Base-by-base conservation (phyloP, 2,888 invertebrate genomes). In the Drosophila buzzatii region DNA sequence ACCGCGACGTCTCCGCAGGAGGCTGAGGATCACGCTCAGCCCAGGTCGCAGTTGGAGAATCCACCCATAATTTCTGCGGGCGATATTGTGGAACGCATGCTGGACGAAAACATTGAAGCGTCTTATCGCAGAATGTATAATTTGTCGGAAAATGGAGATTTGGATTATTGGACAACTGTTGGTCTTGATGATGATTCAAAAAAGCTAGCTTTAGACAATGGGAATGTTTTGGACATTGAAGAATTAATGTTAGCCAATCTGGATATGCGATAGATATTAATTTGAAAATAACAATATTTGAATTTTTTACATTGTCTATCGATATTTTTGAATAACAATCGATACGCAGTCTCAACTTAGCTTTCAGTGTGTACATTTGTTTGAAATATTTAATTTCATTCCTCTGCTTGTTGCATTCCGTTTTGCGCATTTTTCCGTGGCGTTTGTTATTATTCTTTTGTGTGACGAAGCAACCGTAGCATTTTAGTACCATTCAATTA, bases 91-190 rank as follows among this genome's bases (percentile, higher is more conserved):
- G 92, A 93, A 53, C 88, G 90, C 14, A 70, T 93, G 49, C 69
- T 93, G 42, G 93, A 93, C 59, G 90, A 90, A 20, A 91, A 92
- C 68, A 90, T 93, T 8, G 83, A 87, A 1, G 91, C 92, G 4
- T 92, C 92, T 0, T 84, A 91, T 62, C 91, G 90, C 1, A 84
- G 85, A 74, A 91, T 93, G 91, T 82, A 79, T 42, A 80, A 81
- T 23, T 60, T 74, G 3, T 41, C 78, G 6, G 56, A 52, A n/a
- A 76, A 68, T 42, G 33, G 62, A 0, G 63, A 71, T 3, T 27
- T 69, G 31, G 76, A 73, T 2, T 80, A 76, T 49, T 89, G 85
- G 79, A 76, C 76, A 45, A 81, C 82, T 18, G 68, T 72, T 33
- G 86, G 84, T 8, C 76, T 91, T 18, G 91, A 91, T 55, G 91